Percentiles rank a stretch among this genome's conserved stretches.
These are phyloP conservation scores for Platalea minor DNA, from an alignment of 2,797 vertebrate species.

Conservation along the genomic window DNA sequence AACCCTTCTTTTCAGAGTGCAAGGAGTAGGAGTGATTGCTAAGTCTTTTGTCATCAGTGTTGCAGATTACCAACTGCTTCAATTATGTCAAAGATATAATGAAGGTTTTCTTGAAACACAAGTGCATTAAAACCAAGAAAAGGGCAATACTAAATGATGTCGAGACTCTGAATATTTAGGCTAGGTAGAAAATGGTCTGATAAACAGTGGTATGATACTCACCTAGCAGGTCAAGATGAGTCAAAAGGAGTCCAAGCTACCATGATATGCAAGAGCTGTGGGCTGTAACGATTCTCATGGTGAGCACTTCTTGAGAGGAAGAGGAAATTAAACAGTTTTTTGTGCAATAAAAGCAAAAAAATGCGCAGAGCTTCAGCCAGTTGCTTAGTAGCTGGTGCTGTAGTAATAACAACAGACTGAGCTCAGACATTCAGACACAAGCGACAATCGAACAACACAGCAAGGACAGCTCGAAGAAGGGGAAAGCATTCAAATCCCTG, in stretches of 20 bases:
- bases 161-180: constrained; percentile 7
- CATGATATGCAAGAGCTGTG: constrained; percentile 18
- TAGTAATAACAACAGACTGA: constrained; percentile 31
- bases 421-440: constrained; percentile 60
- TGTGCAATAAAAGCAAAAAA: constrained; percentile 63
- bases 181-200: neutral
- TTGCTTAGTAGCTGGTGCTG: constrained; percentile 42
- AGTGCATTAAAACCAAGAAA: constrained; percentile 69
- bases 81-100: constrained; percentile 7
- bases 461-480: constrained; percentile 24
- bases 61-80: constrained; percentile 34
- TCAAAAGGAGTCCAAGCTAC: constrained; percentile 33
- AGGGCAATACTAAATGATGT: constrained; percentile 57
- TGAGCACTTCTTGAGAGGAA: constrained; percentile 66
- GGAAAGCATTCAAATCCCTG: constrained; percentile 29
- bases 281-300: constrained; percentile 53
- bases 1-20: neutral
- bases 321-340: constrained; percentile 72
- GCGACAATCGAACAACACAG: constrained; percentile 59
- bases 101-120: constrained; percentile 51
- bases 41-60: neutral
- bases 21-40: neutral
- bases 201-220: neutral
- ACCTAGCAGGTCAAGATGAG: neutral
- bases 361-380: constrained; percentile 33